phyloP scores from a whole-genome alignment of 2,797 vertebrate species.

The Tinamus major region DNA sequence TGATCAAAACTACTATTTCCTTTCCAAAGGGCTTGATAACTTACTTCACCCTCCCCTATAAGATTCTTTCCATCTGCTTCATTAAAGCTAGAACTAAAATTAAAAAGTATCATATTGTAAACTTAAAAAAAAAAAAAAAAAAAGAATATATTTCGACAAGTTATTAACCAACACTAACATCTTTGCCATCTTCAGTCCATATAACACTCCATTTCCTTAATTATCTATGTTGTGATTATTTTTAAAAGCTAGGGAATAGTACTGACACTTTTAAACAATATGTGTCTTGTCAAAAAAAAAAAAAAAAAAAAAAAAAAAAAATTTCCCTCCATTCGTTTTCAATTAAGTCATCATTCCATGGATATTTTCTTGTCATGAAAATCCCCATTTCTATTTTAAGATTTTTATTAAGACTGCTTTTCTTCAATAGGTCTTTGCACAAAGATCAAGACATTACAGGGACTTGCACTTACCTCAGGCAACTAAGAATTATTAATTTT shows the following conservation, averaged over 20 bases:
- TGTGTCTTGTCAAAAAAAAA: background rate
- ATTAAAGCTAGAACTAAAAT: background rate
- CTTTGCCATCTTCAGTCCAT: background rate
- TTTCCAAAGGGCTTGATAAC: background rate
- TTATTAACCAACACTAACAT: background rate
- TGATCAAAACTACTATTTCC: background rate
- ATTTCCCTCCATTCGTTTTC: background rate
- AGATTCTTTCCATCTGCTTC: background rate
- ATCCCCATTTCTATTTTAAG: conserved; percentile 56
- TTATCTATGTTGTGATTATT: background rate
- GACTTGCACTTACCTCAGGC: conserved; percentile 61
- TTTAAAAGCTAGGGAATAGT: background rate
- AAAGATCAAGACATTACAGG: conserved; percentile 69
- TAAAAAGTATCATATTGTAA: background rate
- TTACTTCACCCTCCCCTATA: background rate
- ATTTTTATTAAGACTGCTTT: conserved; percentile 42
- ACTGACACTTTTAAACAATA: background rate
- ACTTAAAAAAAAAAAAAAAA: background rate
- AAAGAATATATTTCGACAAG: background rate
- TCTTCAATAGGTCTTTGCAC: conserved; percentile 53
- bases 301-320: conserved; percentile 60
- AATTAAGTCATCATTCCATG: conserved; percentile 38
- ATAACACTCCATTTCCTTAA: background rate
- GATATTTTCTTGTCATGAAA: conserved; percentile 52
- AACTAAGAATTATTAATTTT: conserved; percentile 68